A percentile compares a stretch with the other conserved stretches of the same genome.
Evolutionary conservation across 1,140 invertebrate species (phyloP).

Genomic region (Drosophila nigrodunni): DNA sequence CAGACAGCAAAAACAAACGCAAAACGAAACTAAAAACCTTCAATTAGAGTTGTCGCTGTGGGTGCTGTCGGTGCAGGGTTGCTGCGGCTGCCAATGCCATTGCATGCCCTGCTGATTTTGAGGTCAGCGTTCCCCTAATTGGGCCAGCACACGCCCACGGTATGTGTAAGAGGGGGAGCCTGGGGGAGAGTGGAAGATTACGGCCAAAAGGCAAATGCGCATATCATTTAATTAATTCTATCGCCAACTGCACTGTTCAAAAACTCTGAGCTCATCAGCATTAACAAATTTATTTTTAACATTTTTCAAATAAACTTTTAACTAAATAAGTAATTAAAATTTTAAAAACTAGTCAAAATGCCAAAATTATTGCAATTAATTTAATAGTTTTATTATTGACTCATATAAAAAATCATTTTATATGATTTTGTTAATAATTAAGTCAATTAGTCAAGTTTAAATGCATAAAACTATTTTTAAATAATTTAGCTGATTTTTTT

Average conservation of each 20-base stretch:
- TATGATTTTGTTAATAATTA: too few relatives aligned
- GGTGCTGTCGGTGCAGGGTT: constrained; percentile 24
- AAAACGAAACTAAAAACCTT: constrained; percentile 75
- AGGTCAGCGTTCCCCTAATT: constrained; percentile 68
- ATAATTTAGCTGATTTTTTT: too few relatives aligned
- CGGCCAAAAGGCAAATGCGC: constrained; percentile 16
- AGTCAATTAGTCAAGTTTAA: too few relatives aligned
- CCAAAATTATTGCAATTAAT: too few relatives aligned
- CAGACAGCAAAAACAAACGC: constrained; percentile 67
- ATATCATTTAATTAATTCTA: constrained; percentile 50
- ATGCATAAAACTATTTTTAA: too few relatives aligned
- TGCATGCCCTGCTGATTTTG: constrained; percentile 70
- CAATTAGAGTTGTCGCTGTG: constrained; percentile 63
- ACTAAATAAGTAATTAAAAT: too few relatives aligned
- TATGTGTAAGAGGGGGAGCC: neutral
- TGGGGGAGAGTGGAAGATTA: neutral
- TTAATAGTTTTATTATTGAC: too few relatives aligned
- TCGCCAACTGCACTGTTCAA: neutral
- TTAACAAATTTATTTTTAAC: too few relatives aligned
- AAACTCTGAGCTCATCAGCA: too few relatives aligned
- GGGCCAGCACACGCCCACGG: constrained; percentile 37
- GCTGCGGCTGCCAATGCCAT: constrained; percentile 57
- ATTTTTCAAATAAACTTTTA: too few relatives aligned
- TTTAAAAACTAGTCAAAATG: too few relatives aligned
- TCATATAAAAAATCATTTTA: too few relatives aligned